phyloP scores from a whole-genome alignment of 1,140 invertebrate species.

The Drosophila trapezifrons region DNA sequence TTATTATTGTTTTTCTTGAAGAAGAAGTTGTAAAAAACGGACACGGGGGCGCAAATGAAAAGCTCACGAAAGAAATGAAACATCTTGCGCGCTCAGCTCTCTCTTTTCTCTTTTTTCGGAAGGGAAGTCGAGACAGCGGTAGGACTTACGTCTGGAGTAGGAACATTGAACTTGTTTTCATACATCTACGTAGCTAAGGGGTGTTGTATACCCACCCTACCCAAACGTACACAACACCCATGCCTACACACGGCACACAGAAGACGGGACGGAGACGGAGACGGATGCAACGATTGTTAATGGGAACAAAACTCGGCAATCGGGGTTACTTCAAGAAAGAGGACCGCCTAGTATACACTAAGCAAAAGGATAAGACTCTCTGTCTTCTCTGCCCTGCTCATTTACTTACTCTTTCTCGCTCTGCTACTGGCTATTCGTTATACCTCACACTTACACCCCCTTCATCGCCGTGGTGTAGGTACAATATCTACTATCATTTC shows the following conservation, averaged over 20 bases:
- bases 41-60: slow-evolving; percentile 31
- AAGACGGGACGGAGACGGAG: not conserved
- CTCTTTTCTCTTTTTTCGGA: slow-evolving; percentile 27
- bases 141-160: slow-evolving; percentile 41
- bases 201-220: not conserved
- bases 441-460: not conserved
- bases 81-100: slow-evolving; percentile 44
- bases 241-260: not conserved
- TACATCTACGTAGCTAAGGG: slow-evolving; percentile 2
- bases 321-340: slow-evolving; percentile 65
- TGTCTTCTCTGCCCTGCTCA: slow-evolving; percentile 10
- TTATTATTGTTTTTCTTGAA: slow-evolving; percentile 77
- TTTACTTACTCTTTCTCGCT: slow-evolving; percentile 13
- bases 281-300: not conserved
- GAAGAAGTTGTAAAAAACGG: slow-evolving; percentile 53
- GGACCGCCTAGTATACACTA: slow-evolving; percentile 38
- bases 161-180: slow-evolving; percentile 14
- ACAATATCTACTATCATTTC: slow-evolving; percentile 1
- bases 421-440: not conserved
- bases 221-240: not conserved
- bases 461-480: not conserved
- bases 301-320: slow-evolving; percentile 29
- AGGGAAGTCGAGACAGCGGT: slow-evolving; percentile 28
- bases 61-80: slow-evolving; percentile 51
- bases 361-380: slow-evolving; percentile 45